A percentile compares a stretch with the other conserved stretches of the same genome.
Conservation (phyloP, 2,113 vertebrate genomes). For the Odontesthes bonariensis region DNA sequence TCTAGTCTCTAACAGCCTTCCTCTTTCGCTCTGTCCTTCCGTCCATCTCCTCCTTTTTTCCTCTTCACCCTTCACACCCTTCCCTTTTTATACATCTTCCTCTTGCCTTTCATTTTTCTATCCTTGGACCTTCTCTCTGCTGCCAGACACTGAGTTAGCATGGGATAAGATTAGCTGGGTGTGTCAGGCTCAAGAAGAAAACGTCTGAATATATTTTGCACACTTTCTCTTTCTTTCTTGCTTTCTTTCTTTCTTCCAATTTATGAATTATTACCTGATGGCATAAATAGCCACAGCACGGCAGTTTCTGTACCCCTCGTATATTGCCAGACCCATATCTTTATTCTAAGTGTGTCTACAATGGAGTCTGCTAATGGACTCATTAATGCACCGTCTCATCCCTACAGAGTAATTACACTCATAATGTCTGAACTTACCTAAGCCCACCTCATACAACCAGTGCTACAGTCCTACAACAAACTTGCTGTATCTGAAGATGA, state of each 20-base stretch:
- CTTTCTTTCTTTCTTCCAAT: background rate
- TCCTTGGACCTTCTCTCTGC: conserved; percentile 31
- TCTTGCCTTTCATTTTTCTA: conserved; percentile 12
- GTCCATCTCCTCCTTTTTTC: conserved; percentile 37
- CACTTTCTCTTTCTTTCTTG: background rate
- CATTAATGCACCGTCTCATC: conserved; percentile 12
- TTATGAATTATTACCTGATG: too few relatives aligned
- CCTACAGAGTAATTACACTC: conserved; percentile 3
- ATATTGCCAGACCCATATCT: background rate
- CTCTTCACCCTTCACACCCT: conserved; percentile 18
- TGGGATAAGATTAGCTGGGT: conserved; percentile 73
- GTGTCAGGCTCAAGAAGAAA: conserved; percentile 47
- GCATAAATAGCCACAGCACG: too few relatives aligned
- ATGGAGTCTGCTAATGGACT: conserved; percentile 30
- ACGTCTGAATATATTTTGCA: conserved; percentile 38
- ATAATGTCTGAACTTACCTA: conserved; percentile 15
- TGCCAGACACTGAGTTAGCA: conserved; percentile 70
- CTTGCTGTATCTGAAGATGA: conserved; percentile 12
- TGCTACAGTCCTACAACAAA: conserved; percentile 26
- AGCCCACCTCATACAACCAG: conserved; percentile 14
- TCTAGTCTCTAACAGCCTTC: conserved; percentile 34
- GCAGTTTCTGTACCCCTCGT: too few relatives aligned
- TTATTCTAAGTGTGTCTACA: background rate
- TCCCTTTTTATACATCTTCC: conserved; percentile 14
- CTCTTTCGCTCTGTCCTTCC: conserved; percentile 20